Base-by-base conservation (phyloP, 2,113 vertebrate species). In the Pipa parva region DNA sequence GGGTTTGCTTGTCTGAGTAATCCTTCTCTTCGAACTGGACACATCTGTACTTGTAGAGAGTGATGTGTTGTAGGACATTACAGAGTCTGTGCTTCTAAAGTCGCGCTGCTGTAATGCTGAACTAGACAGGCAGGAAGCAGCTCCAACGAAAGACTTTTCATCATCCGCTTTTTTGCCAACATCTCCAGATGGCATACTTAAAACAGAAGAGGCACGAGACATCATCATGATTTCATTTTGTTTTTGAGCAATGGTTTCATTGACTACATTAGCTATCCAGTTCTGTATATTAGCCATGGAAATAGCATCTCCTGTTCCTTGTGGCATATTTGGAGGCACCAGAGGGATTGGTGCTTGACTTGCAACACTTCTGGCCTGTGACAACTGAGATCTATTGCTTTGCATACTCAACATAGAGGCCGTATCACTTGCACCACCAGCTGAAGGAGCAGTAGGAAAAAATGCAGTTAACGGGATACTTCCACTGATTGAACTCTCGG, bases 241-340 rank as follows among this genome's bases (percentile, higher is more conserved):
- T 81, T 96, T 97, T 74, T 96, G 93, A 55, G 92, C 90, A 6
- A 99, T 92, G 0, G 95, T 97, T 75, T 99, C 95, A 0, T 78
- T 89, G 61, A 99, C 95, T 0, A 99, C 94, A 0, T 79, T 95
- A 24, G 94, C 89, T 0, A 99, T 99, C 97, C 97, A 99, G 79
- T 90, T 97, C 76, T 98, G 95, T 74, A 98, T 97, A 63, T 87
- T 91, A 45, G 92, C 83, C 8, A 98, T 78, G 61, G 95, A 92
- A 56, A 97, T 86, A 61, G 91, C 87, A 12, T 91, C 88, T 56
- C 91, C 91, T 0, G 91, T 90, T 21, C 91, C 90, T 9, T 89
- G 85, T 1, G 79, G 79, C 4, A 93, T 75, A 5, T 76, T 79
- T 61, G 86, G 76, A 0, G 89, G 83, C 1, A 84, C 50, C 20